phyloP scores from a whole-genome alignment of 2,113 vertebrate genomes.

The Grantiella picta region DNA sequence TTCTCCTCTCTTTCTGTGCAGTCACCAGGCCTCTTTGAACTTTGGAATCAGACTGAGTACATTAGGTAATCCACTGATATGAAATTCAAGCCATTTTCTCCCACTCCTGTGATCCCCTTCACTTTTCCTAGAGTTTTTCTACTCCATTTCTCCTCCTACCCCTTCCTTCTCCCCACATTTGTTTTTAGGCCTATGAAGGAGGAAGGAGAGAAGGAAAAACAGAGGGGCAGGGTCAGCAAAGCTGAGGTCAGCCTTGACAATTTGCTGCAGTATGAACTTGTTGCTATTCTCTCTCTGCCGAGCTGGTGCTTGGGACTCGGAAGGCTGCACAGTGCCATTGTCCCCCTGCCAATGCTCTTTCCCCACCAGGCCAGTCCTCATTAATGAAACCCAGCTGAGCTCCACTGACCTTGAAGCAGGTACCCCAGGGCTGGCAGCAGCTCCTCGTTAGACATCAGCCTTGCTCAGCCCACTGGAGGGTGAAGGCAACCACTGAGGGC shows the following conservation, averaged over 20 bases:
- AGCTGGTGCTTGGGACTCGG: not conserved
- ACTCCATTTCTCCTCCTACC: not conserved
- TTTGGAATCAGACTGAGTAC: not conserved
- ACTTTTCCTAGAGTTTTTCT: not conserved
- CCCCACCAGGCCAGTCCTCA: slow-evolving; percentile 6
- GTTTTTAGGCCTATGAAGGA: not conserved
- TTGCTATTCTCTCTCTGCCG: not conserved
- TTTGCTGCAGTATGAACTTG: not conserved
- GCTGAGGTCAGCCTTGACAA: not conserved
- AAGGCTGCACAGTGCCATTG: not conserved
- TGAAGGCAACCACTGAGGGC: not conserved
- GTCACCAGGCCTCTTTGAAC: not conserved
- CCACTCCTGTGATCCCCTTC: not conserved
- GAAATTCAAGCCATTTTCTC: not conserved
- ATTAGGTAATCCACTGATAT: not conserved
- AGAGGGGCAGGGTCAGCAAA: not conserved
- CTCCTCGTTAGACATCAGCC: not conserved
- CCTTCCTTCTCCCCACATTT: not conserved
- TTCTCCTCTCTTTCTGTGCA: not conserved
- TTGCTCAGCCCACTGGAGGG: not conserved
- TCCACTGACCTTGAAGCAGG: slow-evolving; percentile 20
- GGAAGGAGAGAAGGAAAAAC: not conserved
- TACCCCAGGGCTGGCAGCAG: slow-evolving; percentile 2
- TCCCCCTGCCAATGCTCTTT: slow-evolving; percentile 5
- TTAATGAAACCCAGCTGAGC: slow-evolving; percentile 28